Evolutionary conservation across 2,797 vertebrate species (phyloP), one percentile per base, ranked within the genome.

Genomic region (Hephaestus fuliginosus): DNA sequence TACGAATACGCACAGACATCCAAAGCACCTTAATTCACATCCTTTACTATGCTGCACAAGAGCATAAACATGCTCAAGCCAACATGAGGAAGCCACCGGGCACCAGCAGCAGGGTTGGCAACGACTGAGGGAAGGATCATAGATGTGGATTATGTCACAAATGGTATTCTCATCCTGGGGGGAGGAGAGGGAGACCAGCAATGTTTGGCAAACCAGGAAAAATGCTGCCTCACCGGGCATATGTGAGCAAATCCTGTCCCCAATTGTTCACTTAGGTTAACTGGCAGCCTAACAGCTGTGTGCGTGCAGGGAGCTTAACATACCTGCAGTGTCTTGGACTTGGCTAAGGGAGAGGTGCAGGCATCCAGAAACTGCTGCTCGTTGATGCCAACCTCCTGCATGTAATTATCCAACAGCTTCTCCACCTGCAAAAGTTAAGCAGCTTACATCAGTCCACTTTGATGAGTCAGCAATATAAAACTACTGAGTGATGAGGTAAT

Each of bases 311-410:
- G 49, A 82, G 65, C 80, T 93, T 74, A 74, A 76, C 53, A 17
- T 91, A 98, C 98, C 97, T 99, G 97, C 72, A 98, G 94, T 20
- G 97, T 95, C 85, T 93, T 96, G 10, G 97, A 97, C 92, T 95
- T 97, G 86, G 97, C 97, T 86, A 99, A 96, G 14, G 97, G 97
- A 91, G 97, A 97, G 5, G 95, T 95, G 83, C 98, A 99, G 13
- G 98, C 97, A 75, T 97, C 95, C 90, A 99, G 93, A 90, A 99
- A 98, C 83, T 98, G 98, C 88, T 98, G 97, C 91, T 99, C 98
- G 58, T 96, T 97, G 91, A 99, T 98, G 89, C 98, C 98, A 86
- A 99, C 96, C 91, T 99, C 98, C 92, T 97, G 96, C 94, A 99
- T 97, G 87, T 98, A 97, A 92, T 95, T 95, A 89, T 98, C 97